These are phyloP conservation scores for Cavia porcellus DNA, from an alignment of 2,113 vertebrate genomes.

Conservation along the genomic window DNA sequence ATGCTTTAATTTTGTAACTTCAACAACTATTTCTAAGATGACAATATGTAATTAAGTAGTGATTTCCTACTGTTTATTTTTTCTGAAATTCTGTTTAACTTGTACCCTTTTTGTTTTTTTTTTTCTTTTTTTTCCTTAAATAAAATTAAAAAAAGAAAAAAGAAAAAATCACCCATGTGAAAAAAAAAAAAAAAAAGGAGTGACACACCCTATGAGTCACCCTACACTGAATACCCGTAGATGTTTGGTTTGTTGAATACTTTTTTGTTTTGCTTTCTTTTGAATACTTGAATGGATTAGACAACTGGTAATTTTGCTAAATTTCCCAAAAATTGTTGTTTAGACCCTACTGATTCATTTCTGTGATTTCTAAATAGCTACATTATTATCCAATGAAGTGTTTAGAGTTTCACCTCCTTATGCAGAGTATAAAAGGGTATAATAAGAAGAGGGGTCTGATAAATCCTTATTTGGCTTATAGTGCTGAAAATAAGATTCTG, in stretches of 20 bases:
- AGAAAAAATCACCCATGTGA: too few relatives aligned
- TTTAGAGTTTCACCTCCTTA: neutral
- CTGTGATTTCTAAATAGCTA: neutral
- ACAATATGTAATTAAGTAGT: too few relatives aligned
- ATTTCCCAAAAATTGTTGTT: neutral
- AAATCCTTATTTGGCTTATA: neutral
- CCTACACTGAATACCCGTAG: neutral
- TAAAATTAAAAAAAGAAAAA: too few relatives aligned
- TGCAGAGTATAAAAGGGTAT: neutral
- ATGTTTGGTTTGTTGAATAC: neutral
- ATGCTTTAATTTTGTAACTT: too few relatives aligned
- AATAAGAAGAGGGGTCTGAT: neutral
- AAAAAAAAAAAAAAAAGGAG: neutral
- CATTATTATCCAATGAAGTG: neutral
- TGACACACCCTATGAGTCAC: neutral
- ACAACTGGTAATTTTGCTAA: neutral
- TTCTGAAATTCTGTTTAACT: too few relatives aligned
- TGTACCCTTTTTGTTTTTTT: too few relatives aligned
- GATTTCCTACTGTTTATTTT: too few relatives aligned
- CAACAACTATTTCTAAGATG: too few relatives aligned
- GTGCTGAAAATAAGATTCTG: neutral
- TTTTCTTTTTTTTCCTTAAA: too few relatives aligned
- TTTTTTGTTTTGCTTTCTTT: neutral
- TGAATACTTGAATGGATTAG: slow-evolving; percentile 14
- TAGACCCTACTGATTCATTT: neutral